Evolutionary conservation across 2,888 invertebrate genomes (phyloP).

Genomic region (Papilio gigon): DNA sequence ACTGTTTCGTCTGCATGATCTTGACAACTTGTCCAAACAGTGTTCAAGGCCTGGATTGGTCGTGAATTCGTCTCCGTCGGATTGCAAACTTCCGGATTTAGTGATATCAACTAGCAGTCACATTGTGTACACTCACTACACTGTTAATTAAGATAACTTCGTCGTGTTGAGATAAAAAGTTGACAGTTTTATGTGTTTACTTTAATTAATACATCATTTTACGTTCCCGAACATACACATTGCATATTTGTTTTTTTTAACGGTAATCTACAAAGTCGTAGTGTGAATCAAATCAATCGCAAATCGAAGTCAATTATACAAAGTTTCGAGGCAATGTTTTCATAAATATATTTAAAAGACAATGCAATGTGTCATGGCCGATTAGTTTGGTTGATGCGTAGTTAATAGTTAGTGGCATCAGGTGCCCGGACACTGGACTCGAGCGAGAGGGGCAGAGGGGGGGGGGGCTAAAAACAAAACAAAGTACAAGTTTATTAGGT

Average conservation of each 20-base stretch:
- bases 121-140: conserved; percentile 7
- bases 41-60: neutral
- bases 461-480: conserved; percentile 66
- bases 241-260: neutral
- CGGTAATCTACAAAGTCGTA: neutral
- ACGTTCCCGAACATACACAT: neutral
- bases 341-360: neutral
- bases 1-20: neutral
- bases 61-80: neutral
- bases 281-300: too few relatives aligned
- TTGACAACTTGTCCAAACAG: conserved; percentile 12
- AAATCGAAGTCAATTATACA: too few relatives aligned
- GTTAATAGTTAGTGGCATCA: conserved; percentile 17
- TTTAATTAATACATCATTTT: conserved; percentile 16
- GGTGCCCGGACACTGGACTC: conserved; percentile 42
- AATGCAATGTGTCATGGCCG: neutral
- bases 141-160: conserved; percentile 28
- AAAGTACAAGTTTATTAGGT: conserved; percentile 60
- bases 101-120: conserved; percentile 21
- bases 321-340: neutral
- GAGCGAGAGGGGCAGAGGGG: too few relatives aligned
- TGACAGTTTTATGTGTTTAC: conserved; percentile 21
- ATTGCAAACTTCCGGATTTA: conserved; percentile 25
- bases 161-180: conserved; percentile 18
- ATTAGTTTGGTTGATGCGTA: neutral